A percentile compares a stretch with the other conserved stretches of the same genome.
Conservation (phyloP, 2,113 vertebrate species). For the Bombycilla garrulus region DNA sequence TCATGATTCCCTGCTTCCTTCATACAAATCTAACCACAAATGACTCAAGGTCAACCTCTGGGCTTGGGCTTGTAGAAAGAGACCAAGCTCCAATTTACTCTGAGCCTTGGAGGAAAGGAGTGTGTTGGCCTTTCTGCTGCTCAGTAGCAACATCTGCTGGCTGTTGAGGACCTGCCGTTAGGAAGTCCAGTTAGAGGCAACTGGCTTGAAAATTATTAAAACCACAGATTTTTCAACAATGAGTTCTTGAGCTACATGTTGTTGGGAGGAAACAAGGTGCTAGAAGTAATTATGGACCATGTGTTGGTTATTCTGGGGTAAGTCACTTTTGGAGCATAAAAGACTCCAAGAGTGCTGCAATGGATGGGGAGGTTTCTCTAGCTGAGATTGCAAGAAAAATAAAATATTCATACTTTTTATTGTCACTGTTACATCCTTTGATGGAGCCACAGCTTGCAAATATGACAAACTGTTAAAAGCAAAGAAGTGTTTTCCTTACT, state of each 20-base stretch:
- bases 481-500: neutral
- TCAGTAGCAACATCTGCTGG: constrained; percentile 60
- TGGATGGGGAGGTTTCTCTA: neutral
- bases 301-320: neutral
- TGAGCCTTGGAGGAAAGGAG: neutral
- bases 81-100: neutral
- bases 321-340: neutral
- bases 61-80: neutral
- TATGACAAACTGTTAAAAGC: neutral
- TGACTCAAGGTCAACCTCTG: neutral
- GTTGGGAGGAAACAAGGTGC: neutral
- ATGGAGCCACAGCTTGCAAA: neutral
- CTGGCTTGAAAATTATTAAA: neutral
- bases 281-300: neutral
- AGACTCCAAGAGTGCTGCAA: neutral
- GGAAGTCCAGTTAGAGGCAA: neutral
- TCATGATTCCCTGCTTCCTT: neutral
- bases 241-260: neutral
- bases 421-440: neutral
- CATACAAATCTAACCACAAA: neutral
- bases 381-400: neutral
- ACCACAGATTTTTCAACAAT: neutral
- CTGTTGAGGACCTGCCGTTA: neutral
- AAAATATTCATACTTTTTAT: neutral
- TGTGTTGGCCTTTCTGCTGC: neutral